Base-by-base conservation (phyloP, 2,888 invertebrate genomes). In the Gandaritis pyraliata region DNA sequence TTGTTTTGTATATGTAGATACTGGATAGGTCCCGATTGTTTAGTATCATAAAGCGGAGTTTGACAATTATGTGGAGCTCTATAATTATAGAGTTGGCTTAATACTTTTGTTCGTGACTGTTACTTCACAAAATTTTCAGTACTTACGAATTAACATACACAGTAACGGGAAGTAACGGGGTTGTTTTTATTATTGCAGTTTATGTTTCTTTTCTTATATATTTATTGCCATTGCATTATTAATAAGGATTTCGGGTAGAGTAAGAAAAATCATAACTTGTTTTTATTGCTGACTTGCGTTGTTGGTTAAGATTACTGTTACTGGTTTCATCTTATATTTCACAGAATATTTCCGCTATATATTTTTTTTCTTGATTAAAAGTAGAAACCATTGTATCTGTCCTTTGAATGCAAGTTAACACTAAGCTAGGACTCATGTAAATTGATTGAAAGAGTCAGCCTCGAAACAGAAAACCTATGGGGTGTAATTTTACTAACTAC, bases 181-280 rank as follows among this genome's bases (percentile, higher is more conserved):
- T 36, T 1, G 33, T 33, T 55, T 54, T 47, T 55, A 55, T 55
- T 47, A 13, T 38, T 55, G 29, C 47, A 39, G n/a, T 38, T 33
- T 38, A 51, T 41, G 23, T 23, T 38, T 55, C 47, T 15, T 55
- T 47, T 7, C 38, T 18, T 54, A 18, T 36, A 45, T 46, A 47
- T 55, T 47, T 54, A 55, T 23, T 47, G 23, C 15, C 15, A 47
- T 47, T 46, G 13, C 33, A 33, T 33, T 33, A 33, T 33, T 55
- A 23, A 47, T 38, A 38, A 52, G 29, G 4, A 16, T 15, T 16
- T 43, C 16, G 4, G 10, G 43, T 43, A 13, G n/a, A 29, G 13
- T n/a, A 13, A 13, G 51, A n/a, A 15, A 51, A 39, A n/a, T 10
- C n/a, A 36, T 41, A 7, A 41, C 41, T 10, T 41, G 16, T 6